Evolutionary conservation across 2,797 vertebrate species (phyloP).

Genomic region (Graptemys geographica): DNA sequence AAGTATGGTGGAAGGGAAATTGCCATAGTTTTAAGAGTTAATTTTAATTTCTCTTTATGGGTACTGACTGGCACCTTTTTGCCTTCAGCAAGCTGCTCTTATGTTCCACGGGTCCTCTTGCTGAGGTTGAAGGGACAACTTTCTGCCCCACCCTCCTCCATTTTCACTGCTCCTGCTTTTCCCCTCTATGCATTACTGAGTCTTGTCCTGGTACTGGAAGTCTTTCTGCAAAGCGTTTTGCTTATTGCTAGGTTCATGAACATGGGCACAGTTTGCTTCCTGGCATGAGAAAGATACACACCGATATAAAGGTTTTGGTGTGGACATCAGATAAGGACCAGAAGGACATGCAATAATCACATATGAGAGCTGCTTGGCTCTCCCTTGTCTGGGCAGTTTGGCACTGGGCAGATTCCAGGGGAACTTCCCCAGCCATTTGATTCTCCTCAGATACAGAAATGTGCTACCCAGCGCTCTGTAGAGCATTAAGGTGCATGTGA

Average conservation of each 20-base stretch:
- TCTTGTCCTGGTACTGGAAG: not conserved
- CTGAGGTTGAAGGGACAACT: not conserved
- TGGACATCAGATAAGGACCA: not conserved
- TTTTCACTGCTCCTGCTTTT: not conserved
- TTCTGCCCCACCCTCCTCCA: fast-evolving
- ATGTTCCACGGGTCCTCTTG: not conserved
- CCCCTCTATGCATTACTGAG: not conserved
- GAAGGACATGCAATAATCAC: not conserved
- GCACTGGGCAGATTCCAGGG: not conserved
- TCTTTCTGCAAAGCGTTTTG: fast-evolving
- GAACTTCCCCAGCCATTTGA: not conserved
- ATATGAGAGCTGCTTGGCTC: not conserved
- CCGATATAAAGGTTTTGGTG: not conserved
- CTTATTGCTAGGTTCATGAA: not conserved
- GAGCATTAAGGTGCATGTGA: fast-evolving
- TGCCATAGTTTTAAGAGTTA: not conserved
- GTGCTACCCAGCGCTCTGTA: not conserved
- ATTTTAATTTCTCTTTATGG: not conserved
- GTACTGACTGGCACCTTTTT: not conserved
- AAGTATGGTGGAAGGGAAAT: not conserved
- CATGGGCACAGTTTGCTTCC: not conserved
- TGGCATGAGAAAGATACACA: not conserved
- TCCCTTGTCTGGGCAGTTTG: not conserved
- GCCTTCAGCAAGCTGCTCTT: not conserved
- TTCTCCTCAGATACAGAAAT: not conserved